Conservation (phyloP, 2,113 vertebrate genomes). For the Rhinolophus ferrumequinum region DNA sequence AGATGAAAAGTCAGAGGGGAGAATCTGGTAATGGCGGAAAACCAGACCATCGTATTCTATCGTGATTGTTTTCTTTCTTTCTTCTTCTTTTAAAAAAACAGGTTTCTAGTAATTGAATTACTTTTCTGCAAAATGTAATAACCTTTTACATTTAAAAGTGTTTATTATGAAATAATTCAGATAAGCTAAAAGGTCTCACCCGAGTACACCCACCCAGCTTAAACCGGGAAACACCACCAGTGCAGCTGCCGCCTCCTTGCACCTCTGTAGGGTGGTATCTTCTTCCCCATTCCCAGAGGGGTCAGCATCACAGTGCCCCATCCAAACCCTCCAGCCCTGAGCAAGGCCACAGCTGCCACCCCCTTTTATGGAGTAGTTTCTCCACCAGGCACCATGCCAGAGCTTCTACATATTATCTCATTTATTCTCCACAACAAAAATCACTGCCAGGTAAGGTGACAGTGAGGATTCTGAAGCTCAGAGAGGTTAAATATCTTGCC, state of each 20-base stretch:
- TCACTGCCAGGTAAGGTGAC: background rate
- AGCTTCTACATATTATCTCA: background rate
- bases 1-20: background rate
- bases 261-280: accelerated
- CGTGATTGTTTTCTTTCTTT: background rate
- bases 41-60: accelerated
- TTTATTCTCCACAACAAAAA: background rate
- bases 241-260: accelerated
- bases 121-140: background rate
- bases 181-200: background rate
- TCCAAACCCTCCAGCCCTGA: background rate
- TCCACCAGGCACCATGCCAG: background rate
- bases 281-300: background rate
- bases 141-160: background rate
- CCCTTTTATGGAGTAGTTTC: background rate
- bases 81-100: background rate
- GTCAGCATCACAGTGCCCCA: background rate
- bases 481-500: background rate
- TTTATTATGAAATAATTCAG: background rate
- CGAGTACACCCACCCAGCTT: accelerated
- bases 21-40: background rate
- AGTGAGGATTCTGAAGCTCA: background rate
- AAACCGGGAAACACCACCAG: background rate
- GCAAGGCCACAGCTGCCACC: background rate
- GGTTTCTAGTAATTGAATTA: background rate